Evolutionary conservation across 2,113 vertebrate genomes (phyloP).

Genomic region (human): GRCh38 chr12:42735001-42735500

Average conservation of each 20-base stretch:
- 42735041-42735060: background rate
- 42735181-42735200: background rate
- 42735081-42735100: background rate
- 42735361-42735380: background rate
- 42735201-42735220: background rate
- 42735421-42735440: background rate
- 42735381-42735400: background rate
- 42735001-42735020: background rate
- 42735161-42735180: background rate
- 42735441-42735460: background rate
- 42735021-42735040: background rate
- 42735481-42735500: background rate
- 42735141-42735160: background rate
- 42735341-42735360: background rate
- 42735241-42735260: background rate
- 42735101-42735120: background rate
- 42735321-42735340: background rate
- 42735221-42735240: background rate
- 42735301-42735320: background rate
- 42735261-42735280: background rate
- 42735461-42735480: background rate
- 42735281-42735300: background rate
- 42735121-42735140: background rate
- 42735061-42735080: background rate
- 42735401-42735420: rapidly evolving